These are phyloP conservation scores for Elegia similella DNA, from an alignment of 2,888 invertebrate species.

Conservation along the genomic window DNA sequence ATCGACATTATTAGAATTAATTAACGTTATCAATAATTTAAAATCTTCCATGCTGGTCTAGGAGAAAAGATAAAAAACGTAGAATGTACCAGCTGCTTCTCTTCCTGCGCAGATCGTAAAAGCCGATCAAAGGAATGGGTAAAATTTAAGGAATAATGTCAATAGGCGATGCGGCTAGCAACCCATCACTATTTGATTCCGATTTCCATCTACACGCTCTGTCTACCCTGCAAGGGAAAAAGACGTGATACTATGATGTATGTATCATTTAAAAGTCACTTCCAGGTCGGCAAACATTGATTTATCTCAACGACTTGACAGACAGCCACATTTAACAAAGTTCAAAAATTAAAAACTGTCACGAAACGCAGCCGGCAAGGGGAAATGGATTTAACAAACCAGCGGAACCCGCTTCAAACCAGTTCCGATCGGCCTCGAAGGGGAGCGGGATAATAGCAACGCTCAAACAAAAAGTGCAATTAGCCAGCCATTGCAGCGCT, in stretches of 20 bases:
- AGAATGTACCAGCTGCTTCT: no score
- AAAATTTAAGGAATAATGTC: no score
- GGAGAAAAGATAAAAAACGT: no score
- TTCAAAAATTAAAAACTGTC: constrained; percentile 40
- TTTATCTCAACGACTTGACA: neutral
- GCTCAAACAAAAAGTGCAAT: constrained; percentile 42
- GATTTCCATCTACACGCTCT: no score
- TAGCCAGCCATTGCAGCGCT: constrained; percentile 31
- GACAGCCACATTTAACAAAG: constrained; percentile 25
- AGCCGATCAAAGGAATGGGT: no score
- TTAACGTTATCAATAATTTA: neutral
- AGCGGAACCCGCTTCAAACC: constrained; percentile 39
- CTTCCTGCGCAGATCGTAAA: no score
- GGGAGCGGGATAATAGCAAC: constrained; percentile 39
- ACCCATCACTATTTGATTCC: no score
- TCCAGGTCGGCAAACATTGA: neutral
- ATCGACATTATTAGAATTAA: neutral
- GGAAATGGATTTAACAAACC: constrained; percentile 45
- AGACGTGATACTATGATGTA: no score
- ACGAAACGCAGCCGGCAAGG: constrained; percentile 33
- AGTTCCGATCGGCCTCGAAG: constrained; percentile 35
- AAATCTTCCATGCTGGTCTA: no score
- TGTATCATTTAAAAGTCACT: no score
- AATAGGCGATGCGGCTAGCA: no score
- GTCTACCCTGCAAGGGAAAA: no score